Base-by-base conservation (phyloP, 35 echinoderm and acorn worm genomes). In the Apostichopus parvimensis region DNA sequence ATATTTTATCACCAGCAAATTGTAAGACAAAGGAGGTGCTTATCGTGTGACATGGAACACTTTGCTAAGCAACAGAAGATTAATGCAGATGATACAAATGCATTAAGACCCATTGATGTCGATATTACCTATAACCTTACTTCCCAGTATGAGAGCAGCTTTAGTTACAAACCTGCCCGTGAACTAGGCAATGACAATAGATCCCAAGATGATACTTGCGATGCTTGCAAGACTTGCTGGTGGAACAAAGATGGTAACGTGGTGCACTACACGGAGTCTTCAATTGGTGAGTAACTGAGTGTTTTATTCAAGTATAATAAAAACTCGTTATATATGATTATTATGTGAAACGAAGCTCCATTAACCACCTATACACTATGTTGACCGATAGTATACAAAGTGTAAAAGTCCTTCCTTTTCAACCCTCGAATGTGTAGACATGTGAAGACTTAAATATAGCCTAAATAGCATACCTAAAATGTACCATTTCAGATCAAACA, bases 11-110 rank as follows among this genome's bases (percentile, higher is more conserved):
- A 84, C 81, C 18, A 58, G 6, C 28, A 12, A 9, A 22, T 84
- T 58, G 81, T 84, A 5, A 25, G 54, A 14, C 17, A 84, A 58
- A 84, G 56, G 57, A 59, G 23, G 57, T 84, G 81, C 24, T 53
- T 84, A n/a, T 21, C 81, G 9, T 84, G 81, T 58, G 81, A 84
- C 13, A 84, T 84, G 81, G 81, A 84, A 1, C 54, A 84, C 53
- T 84, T 60, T 60, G 81, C 18, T 13, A 75, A 75, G 24, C 53
- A 55, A 59, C 13, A 53, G 22, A 52, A 23, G 8, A 59, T 84
- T 58, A 9, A 6, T 20, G 4, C 54, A 59, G n/a, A 58, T 75
- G 7, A 13, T 75, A 20, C 71, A 18, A 75, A 75, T 20, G 71
- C 2, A 20, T 75, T 58, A 23, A 17, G 81, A 59, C 81, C 17